Conservation (phyloP, 2,888 invertebrate genomes). For the Nasonovia ribisnigri region DNA sequence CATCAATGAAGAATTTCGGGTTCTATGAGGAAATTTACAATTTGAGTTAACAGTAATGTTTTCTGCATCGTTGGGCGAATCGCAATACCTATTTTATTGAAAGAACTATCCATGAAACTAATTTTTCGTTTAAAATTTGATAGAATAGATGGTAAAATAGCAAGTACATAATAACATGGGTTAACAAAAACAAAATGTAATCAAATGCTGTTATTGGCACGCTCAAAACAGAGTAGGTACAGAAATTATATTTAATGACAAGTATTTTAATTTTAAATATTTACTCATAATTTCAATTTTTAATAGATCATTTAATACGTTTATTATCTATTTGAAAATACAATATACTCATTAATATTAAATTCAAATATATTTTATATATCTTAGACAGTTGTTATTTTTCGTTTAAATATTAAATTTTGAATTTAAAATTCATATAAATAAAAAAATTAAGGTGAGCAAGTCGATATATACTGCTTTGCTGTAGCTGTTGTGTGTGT, state of each 20-base stretch:
- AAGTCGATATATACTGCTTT: too few species aligned
- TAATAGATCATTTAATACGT: background rate
- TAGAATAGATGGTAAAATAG: background rate
- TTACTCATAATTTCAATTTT: background rate
- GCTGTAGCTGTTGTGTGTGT: too few species aligned
- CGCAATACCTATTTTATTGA: background rate
- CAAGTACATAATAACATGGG: background rate
- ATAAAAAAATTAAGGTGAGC: too few species aligned
- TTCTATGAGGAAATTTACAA: background rate
- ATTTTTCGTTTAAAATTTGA: background rate
- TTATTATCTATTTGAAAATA: background rate
- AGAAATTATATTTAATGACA: background rate
- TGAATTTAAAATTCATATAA: too few species aligned
- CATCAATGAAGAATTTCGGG: background rate
- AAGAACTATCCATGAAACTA: background rate
- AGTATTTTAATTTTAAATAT: background rate
- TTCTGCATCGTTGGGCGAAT: background rate
- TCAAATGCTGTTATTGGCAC: background rate
- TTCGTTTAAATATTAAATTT: too few species aligned
- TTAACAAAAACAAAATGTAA: background rate
- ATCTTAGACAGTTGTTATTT: too few species aligned
- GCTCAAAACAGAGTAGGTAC: background rate
- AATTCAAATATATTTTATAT: background rate
- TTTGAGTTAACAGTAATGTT: background rate
- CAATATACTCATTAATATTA: background rate